Evolutionary conservation across 1,140 invertebrate genomes (phyloP), one percentile per base, ranked within the genome.

Genomic region (Penaeus japonicus): DNA sequence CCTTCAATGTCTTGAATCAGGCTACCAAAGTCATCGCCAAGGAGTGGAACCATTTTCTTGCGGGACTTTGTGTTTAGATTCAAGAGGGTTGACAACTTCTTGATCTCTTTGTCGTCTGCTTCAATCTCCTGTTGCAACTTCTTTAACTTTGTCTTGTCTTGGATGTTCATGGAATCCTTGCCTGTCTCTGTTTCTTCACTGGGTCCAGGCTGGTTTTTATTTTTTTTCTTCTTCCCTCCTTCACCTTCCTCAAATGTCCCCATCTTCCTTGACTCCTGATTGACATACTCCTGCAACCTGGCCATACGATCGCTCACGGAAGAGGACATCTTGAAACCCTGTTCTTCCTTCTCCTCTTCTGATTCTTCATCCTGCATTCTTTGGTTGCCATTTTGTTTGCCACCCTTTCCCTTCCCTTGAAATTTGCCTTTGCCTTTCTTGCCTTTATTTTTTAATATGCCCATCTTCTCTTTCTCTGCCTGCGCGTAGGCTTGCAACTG

Each of bases 1-100:
- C 27, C 32, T 18, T 88, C 86, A 2, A 88, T 88, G 35, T 88
- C 86, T 39, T 75, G 27, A 18, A 88, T 32, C 5, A 88, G 27
- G 70, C 81, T 47, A 17, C 86, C 86, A 83, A 88, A 88, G 18
- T 88, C 86, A 62, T 88, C 80, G 2, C 80, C 65, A 20, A 88
- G 83, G 20, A 88, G 82, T 18, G 86, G 80, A 20, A 81, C 86
- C 12, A 88, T 55, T 59, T 83, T 88, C 70, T 88, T 65, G 18
- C 57, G 53, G 18, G 80, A 54, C 24, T 87, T 79, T 32, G 10
- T 75, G 17, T 59, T 47, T 15, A 47, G 70, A 10, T 54, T 35
- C 20, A 88, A 15, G 57, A 88, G 80, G n/a, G 17, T 83, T 5
- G 86, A 80, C 54, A 88, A 15, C 47, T 88, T 88, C 30, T 88